Conservation (phyloP, 2,113 vertebrate species). For the Hyaena hyaena region DNA sequence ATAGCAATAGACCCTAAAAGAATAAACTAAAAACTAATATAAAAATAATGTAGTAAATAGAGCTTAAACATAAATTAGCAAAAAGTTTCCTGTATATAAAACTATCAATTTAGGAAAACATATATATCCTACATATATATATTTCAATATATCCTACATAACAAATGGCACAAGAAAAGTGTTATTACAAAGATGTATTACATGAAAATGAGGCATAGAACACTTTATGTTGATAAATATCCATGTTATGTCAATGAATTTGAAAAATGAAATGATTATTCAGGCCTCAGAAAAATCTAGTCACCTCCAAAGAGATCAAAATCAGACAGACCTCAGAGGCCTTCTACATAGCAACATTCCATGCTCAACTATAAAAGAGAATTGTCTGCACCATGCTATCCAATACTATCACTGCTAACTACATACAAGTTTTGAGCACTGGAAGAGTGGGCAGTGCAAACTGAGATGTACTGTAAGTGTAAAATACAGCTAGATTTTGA, state of each 20-base stretch:
- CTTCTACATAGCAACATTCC: neutral
- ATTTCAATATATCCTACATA: neutral
- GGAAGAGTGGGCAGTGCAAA: neutral
- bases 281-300: neutral
- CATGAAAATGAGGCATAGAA: neutral
- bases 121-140: neutral
- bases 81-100: neutral
- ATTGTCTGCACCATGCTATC: neutral
- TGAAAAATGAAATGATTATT: neutral
- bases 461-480: neutral
- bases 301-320: neutral
- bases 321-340: neutral
- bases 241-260: neutral
- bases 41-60: conserved; percentile 16
- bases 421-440: neutral
- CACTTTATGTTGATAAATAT: neutral
- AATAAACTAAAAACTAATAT: neutral
- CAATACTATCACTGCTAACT: neutral
- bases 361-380: neutral
- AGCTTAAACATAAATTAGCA: neutral
- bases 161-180: neutral
- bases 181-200: neutral
- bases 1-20: neutral
- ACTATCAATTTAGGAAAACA: neutral
- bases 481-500: neutral